These are phyloP conservation scores for Chironomus riparius DNA, from an alignment of 2,888 invertebrate species.

Conservation along the genomic window DNA sequence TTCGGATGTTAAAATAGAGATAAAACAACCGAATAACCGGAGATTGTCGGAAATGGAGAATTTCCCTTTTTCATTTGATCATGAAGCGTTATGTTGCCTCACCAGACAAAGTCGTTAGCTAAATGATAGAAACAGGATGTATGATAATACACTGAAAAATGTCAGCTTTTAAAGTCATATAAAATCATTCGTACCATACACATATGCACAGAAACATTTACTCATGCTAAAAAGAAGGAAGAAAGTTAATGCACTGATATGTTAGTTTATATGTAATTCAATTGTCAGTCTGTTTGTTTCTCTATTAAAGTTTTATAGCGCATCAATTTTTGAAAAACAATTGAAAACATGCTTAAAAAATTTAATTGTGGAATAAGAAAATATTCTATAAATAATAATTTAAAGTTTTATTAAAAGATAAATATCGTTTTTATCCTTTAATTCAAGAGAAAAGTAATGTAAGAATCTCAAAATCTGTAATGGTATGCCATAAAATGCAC, in stretches of 20 bases:
- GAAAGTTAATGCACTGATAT: background rate
- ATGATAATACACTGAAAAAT: background rate
- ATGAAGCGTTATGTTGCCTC: background rate
- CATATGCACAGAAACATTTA: background rate
- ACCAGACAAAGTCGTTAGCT: background rate
- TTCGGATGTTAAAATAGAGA: background rate
- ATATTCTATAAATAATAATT: background rate
- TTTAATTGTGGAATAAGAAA: background rate
- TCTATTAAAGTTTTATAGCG: background rate
- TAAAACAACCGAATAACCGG: background rate
- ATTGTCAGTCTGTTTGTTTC: background rate
- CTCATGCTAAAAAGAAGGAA: background rate
- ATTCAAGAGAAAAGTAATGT: background rate
- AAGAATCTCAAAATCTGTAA: background rate
- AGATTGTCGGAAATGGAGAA: background rate
- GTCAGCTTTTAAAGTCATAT: background rate
- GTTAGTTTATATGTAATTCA: background rate
- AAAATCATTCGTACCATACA: background rate
- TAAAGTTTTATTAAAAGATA: background rate
- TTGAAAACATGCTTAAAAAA: background rate
- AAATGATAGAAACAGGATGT: background rate
- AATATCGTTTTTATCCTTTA: no score
- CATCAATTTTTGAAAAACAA: background rate
- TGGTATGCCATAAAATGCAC: background rate
- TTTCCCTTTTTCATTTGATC: background rate